Evolutionary conservation across 2,113 vertebrate species (phyloP).

Genomic region (Leptocoma aspasia): DNA sequence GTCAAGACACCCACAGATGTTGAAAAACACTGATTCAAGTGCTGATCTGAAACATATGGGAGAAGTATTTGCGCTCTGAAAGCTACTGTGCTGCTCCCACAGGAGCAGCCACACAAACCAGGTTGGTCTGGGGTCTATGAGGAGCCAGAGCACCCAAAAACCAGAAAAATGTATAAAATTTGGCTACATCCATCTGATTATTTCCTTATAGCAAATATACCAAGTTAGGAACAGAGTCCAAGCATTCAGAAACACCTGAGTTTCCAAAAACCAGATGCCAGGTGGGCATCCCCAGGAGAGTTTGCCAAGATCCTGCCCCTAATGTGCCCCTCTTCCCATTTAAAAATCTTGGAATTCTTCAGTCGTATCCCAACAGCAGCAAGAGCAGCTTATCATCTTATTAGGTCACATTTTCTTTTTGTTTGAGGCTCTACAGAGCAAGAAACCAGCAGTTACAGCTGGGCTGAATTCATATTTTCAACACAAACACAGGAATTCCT

Average conservation of each 20-base stretch:
- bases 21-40: neutral
- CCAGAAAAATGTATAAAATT: neutral
- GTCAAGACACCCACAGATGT: neutral
- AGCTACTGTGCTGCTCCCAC: neutral
- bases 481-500: neutral
- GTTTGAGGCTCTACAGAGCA: neutral
- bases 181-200: neutral
- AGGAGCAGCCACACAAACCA: neutral
- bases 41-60: constrained; percentile 47
- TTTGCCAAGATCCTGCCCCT: neutral
- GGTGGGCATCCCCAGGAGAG: neutral
- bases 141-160: neutral
- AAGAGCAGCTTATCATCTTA: neutral
- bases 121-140: fast-evolving
- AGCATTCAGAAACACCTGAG: neutral
- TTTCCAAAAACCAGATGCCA: neutral
- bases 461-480: neutral
- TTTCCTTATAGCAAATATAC: neutral
- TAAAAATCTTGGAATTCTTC: neutral
- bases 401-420: neutral
- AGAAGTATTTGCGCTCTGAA: neutral
- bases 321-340: neutral
- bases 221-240: neutral
- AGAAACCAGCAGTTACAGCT: neutral
- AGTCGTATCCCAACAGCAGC: neutral